Evolutionary conservation across 1,140 invertebrate species (phyloP), one percentile per base, ranked within the genome.

Genomic region (Euwallacea similis): DNA sequence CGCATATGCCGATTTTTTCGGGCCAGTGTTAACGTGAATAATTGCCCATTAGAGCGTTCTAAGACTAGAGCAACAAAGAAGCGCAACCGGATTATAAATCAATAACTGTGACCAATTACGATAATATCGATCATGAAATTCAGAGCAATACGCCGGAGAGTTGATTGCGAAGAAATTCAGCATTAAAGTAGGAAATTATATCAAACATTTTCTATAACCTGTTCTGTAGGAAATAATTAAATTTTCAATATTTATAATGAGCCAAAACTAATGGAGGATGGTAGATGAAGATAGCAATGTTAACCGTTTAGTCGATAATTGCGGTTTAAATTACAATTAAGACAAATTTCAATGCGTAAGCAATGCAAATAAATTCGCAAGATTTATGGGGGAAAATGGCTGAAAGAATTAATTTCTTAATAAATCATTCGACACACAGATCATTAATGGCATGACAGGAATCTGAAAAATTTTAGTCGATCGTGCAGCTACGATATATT

Each of bases 181-280:
- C 13, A 50, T 13, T 11, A 50, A 50, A 11, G 9, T 50, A 50
- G 46, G 46, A 50, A 50, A 50, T 50, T 50, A 13, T 50, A 50
- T 50, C 13, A 13, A 50, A 13, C 13, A 50, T 11, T 13, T 50
- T 50, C 9, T 50, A 50, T 11, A 50, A 13, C 46, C 46, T 50
- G 13, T 50, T 50, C 13, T 50, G 13, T 50, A 50, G 46, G 46
- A 50, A 50, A 50, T 50, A 50, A 50, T 50, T 50, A 50, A 50
- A 13, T 50, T 50, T 50, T 50, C 46, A 50, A 50, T 50, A 50
- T 50, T 50, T 50, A 50, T 50, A 50, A 50, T 50, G 46, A 50
- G 46, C 46, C 46, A 50, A 50, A 50, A 11, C 13, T 50, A 50
- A 50, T 50, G 46, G 13, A 50, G 46, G 46, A 50, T 11, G 46